Percentiles rank a stretch among this genome's conserved stretches.
phyloP scores from a whole-genome alignment of 2,113 vertebrate genomes.

The Colossoma macropomum region DNA sequence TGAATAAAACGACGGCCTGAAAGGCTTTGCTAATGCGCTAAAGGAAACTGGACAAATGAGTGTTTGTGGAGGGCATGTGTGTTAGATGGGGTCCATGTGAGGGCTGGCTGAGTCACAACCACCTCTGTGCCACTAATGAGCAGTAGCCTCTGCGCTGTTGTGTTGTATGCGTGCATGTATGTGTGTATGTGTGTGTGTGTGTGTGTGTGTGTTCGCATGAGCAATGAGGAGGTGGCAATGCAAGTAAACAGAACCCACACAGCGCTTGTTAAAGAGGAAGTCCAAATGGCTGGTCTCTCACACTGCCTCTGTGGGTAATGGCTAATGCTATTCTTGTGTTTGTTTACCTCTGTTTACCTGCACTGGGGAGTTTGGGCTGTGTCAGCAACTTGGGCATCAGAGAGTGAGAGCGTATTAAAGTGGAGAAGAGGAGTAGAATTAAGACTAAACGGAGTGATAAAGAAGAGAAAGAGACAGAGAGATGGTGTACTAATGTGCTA shows the following conservation, averaged over 20 bases:
- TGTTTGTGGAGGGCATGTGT: constrained; percentile 40
- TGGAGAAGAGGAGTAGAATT: background rate
- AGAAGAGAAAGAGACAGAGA: background rate
- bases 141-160: constrained; percentile 45
- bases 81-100: constrained; percentile 60
- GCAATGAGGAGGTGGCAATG: constrained; percentile 16
- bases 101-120: constrained; percentile 71
- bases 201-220: background rate
- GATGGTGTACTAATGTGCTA: background rate
- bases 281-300: constrained; percentile 16
- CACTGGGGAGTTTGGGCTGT: constrained; percentile 18
- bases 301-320: constrained; percentile 20
- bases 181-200: constrained; percentile 32
- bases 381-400: constrained; percentile 34
- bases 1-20: constrained; percentile 33
- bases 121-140: constrained; percentile 73
- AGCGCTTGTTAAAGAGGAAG: constrained; percentile 40
- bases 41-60: constrained; percentile 39
- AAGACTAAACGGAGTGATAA: background rate
- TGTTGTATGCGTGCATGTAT: background rate
- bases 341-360: constrained; percentile 52
- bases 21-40: constrained; percentile 28
- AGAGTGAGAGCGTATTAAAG: constrained; percentile 9
- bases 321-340: constrained; percentile 50
- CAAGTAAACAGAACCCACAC: constrained; percentile 43